Percentiles rank a stretch among this genome's conserved stretches.
phyloP scores from a whole-genome alignment of 1,140 invertebrate genomes.

The Colletes latitarsis region DNA sequence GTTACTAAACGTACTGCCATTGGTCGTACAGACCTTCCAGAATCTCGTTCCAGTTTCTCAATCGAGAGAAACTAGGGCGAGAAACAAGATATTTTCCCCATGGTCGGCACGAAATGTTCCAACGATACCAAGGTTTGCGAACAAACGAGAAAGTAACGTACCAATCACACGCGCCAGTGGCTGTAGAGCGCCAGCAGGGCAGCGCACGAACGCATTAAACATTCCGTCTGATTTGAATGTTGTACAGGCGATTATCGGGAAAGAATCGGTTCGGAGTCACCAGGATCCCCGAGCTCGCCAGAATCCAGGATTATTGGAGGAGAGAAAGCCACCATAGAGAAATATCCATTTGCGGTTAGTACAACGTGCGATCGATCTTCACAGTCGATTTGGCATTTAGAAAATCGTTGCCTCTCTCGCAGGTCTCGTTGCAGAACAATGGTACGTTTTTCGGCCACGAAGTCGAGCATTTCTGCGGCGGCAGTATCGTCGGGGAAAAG shows the following conservation, averaged over 20 bases:
- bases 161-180: neutral
- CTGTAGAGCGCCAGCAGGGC: too few species aligned
- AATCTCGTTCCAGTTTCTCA: too few species aligned
- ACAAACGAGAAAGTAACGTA: neutral
- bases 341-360: conserved; percentile 83
- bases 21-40: too few species aligned
- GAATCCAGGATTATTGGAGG: conserved; percentile 81
- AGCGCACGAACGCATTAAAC: neutral
- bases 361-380: conserved; percentile 51
- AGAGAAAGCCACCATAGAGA: conserved; percentile 76
- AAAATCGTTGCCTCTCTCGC: conserved; percentile 38
- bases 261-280: conserved; percentile 29
- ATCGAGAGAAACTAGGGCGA: too few species aligned
- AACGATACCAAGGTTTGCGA: neutral
- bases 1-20: too few species aligned
- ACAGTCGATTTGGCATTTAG: conserved; percentile 53
- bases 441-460: conserved; percentile 71
- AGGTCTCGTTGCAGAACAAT: conserved; percentile 71
- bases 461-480: conserved; percentile 81
- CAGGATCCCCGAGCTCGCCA: neutral
- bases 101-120: too few species aligned
- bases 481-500: conserved; percentile 76
- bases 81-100: too few species aligned
- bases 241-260: conserved; percentile 47
- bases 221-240: conserved; percentile 35